These are phyloP conservation scores for Siniperca obscura DNA, from an alignment of 2,797 vertebrate genomes.

Conservation along the genomic window DNA sequence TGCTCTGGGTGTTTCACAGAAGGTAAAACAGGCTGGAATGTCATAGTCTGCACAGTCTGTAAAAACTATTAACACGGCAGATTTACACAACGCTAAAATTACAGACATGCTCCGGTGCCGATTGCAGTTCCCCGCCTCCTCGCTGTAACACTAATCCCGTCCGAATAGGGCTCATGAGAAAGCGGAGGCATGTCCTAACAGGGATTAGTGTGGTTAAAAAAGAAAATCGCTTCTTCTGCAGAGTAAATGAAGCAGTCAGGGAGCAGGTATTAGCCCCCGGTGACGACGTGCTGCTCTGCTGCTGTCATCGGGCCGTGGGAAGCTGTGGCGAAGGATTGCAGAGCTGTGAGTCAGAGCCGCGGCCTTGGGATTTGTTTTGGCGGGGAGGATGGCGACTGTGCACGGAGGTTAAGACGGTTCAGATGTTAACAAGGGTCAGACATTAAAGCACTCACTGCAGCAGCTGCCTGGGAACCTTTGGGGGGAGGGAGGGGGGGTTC, in stretches of 20 bases:
- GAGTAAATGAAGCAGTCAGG: slow-evolving; percentile 8
- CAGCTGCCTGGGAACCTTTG: background rate
- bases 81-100: slow-evolving; percentile 24
- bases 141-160: slow-evolving; percentile 14
- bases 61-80: slow-evolving; percentile 20
- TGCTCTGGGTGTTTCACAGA: background rate
- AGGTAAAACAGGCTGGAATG: background rate
- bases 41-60: slow-evolving; percentile 20
- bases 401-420: slow-evolving; percentile 1
- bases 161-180: slow-evolving; percentile 3
- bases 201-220: slow-evolving; percentile 25
- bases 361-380: slow-evolving; percentile 27
- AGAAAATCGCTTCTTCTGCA: background rate
- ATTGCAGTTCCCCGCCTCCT: slow-evolving; percentile 30
- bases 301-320: slow-evolving; percentile 10
- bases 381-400: background rate
- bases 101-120: slow-evolving; percentile 8
- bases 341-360: slow-evolving; percentile 25
- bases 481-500: too few relatives aligned
- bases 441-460: background rate
- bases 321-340: background rate
- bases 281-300: background rate
- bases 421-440: slow-evolving; percentile 18
- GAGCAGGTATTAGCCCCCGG: background rate
- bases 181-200: slow-evolving; percentile 11